Evolutionary conservation across 2,888 invertebrate genomes (phyloP).

Genomic region (Hecatera dysodea): DNA sequence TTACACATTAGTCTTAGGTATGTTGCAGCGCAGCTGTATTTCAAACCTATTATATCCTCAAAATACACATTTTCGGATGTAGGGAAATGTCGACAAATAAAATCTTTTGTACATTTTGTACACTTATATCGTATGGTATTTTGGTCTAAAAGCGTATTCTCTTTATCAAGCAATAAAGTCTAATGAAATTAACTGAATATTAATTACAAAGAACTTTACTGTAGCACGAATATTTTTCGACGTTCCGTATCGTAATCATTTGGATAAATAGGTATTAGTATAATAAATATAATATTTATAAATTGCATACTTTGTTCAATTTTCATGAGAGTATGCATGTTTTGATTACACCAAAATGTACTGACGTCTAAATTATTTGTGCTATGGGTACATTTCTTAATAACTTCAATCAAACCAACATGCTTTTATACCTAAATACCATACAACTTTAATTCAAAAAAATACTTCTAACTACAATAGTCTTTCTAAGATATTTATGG

Average conservation of each 20-base stretch:
- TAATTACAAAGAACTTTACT: slow-evolving; percentile 38
- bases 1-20: slow-evolving; percentile 77
- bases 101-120: slow-evolving; percentile 69
- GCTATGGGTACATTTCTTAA: neutral
- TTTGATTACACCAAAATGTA: neutral
- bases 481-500: slow-evolving; percentile 58
- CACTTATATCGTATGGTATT: slow-evolving; percentile 57
- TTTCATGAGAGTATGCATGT: neutral
- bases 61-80: slow-evolving; percentile 55
- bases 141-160: slow-evolving; percentile 44
- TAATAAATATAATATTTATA: neutral
- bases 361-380: slow-evolving; percentile 7
- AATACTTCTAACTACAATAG: slow-evolving; percentile 58
- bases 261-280: neutral
- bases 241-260: neutral
- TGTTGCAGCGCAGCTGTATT: slow-evolving; percentile 72
- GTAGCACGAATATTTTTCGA: slow-evolving; percentile 21
- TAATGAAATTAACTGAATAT: slow-evolving; percentile 22
- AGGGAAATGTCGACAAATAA: slow-evolving; percentile 51
- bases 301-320: neutral
- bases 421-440: slow-evolving; percentile 60
- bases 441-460: slow-evolving; percentile 54
- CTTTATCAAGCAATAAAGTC: slow-evolving; percentile 18
- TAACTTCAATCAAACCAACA: slow-evolving; percentile 35
- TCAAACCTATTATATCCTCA: slow-evolving; percentile 65